These are phyloP conservation scores for Bos javanicus DNA, from an alignment of 2,113 vertebrate species.

Conservation along the genomic window DNA sequence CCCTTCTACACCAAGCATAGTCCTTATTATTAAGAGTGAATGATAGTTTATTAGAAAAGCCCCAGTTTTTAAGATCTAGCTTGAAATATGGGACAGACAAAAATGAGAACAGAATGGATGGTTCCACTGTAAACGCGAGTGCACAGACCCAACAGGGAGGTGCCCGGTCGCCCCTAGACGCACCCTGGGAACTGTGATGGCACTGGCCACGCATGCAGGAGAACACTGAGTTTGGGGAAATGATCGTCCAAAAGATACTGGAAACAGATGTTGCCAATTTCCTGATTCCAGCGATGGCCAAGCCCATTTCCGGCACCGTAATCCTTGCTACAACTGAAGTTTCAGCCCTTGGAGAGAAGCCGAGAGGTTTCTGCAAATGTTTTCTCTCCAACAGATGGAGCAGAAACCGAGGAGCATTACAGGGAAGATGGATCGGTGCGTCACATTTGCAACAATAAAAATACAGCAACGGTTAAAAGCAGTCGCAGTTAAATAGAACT, in stretches of 20 bases:
- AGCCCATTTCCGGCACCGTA: slow-evolving; percentile 1
- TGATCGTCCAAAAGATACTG: background rate
- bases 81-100: background rate
- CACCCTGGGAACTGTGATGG: fast-evolving
- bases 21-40: background rate
- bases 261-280: slow-evolving; percentile 24
- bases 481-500: slow-evolving; percentile 59
- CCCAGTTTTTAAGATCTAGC: background rate
- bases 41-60: background rate
- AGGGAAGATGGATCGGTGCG: slow-evolving; percentile 51
- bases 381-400: slow-evolving; percentile 74
- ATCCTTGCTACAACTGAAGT: slow-evolving; percentile 37
- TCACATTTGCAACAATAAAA: slow-evolving; percentile 68
- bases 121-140: background rate
- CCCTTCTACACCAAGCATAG: background rate
- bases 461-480: slow-evolving; percentile 50
- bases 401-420: slow-evolving; percentile 56
- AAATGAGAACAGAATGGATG: background rate
- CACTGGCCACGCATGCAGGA: no score
- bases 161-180: background rate
- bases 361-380: slow-evolving; percentile 69
- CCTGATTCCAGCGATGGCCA: background rate
- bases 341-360: slow-evolving; percentile 64
- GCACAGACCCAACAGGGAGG: background rate
- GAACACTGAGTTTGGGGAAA: background rate